phyloP scores from a whole-genome alignment of 2,888 invertebrate genomes.

The Acanthopleura granulata region DNA sequence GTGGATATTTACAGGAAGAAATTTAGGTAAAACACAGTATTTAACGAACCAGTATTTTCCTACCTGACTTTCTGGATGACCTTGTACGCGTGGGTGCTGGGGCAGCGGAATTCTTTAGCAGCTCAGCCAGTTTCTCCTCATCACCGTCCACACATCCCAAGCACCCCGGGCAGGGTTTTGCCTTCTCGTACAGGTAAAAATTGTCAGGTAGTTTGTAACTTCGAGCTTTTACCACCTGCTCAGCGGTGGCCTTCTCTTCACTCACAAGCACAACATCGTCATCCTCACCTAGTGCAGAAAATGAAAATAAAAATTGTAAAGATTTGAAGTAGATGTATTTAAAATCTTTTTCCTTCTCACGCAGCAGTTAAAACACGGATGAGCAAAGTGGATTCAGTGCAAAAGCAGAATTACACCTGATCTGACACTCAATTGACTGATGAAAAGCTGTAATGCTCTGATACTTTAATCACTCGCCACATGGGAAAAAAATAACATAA shows the following conservation, averaged over 20 bases:
- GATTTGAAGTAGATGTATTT: too few species aligned
- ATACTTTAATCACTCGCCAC: too few species aligned
- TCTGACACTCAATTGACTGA: too few species aligned
- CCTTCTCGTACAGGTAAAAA: conserved; percentile 64
- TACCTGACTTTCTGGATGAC: neutral
- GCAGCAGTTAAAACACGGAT: too few species aligned
- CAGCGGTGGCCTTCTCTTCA: conserved; percentile 52
- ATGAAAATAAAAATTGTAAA: neutral
- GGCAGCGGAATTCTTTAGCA: neutral
- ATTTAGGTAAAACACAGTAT: too few species aligned
- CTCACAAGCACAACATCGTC: conserved; percentile 54
- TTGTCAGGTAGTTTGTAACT: conserved; percentile 59
- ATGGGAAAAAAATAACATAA: too few species aligned
- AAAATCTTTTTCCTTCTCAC: too few species aligned
- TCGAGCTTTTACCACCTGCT: conserved; percentile 57
- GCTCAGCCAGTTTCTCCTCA: neutral
- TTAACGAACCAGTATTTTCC: too few species aligned
- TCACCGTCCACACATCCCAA: conserved; percentile 59
- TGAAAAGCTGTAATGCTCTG: too few species aligned
- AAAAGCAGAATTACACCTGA: too few species aligned
- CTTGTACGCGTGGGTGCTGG: neutral
- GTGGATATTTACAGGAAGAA: too few species aligned
- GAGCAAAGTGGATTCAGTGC: too few species aligned
- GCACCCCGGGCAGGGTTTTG: conserved; percentile 64
- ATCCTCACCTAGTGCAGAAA: conserved; percentile 10